Evolutionary conservation across 2,797 vertebrate species (phyloP), one percentile per base, ranked within the genome.

Genomic region (Acipenser ruthenus): DNA sequence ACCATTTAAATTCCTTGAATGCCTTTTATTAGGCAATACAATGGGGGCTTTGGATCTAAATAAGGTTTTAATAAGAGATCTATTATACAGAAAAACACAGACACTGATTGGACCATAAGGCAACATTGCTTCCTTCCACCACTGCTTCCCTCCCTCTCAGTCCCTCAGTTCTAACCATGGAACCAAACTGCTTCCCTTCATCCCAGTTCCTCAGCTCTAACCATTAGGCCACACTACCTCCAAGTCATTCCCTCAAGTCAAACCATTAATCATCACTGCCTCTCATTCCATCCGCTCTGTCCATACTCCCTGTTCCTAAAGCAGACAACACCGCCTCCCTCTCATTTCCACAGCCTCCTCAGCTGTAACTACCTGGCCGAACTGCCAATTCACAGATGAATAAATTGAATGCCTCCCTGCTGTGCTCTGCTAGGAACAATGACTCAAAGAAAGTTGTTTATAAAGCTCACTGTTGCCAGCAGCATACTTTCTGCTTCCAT

Each of bases 371-470:
- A 11, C 10, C 55, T 13, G 6, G 55, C 6, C 3, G 10, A 11
- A 13, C 37, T n/a, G n/a, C 55, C 55, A 58, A 58, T 58, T 58
- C 55, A n/a, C 55, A 58, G 55, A 4, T n/a, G 55, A 58, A 58
- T 58, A 11, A 58, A 13, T 58, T n/a, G 55, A 13, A 11, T 58
- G 12, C 55, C 55, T 58, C 55, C 55, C 55, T 58, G 55, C 55
- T 58, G 55, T 58, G 12, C 15, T 58, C 55, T 58, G 10, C 7
- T 11, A 10, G 55, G 55, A 58, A 58, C 15, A 58, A 53, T 6
- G 51, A 2, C 3, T n/a, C 12, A 58, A 13, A 58, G 55, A 11
- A 58, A 4, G 55, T 58, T n/a, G 55, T 58, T 58, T 15, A 58
- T 58, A 58, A 11, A 58, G 55, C 55, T 58, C 10, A n/a, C 12